Base-by-base conservation (phyloP, 2,888 invertebrate genomes). In the Caenorhabditis japonica region DNA sequence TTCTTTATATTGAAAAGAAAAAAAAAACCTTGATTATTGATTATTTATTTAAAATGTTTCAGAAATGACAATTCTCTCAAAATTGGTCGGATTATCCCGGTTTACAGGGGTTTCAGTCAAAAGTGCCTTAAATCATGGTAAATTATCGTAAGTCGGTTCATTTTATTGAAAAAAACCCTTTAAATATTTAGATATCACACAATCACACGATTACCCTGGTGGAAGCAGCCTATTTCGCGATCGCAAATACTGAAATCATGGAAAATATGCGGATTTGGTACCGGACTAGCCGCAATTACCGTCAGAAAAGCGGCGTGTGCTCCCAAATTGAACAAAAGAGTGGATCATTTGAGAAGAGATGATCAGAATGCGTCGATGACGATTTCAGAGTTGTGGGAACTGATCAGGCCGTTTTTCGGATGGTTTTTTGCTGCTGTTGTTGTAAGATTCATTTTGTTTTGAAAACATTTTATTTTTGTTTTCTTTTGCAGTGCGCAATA, bases 371-470 rank as follows among this genome's bases (percentile, higher is more conserved):
- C 46, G 7, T 25, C 41, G 15, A 66, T 80, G 53, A 55, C 73
- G 15, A 19, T 75, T 5, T 34, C 49, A 21, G 84, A 85, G 33
- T 34, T 85, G 5, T 85, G 81, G 81, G 23, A 43, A 15, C 58
- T 85, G 4, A 71, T 85, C 8, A 71, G 60, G 46, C 83, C 84
- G 8, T 84, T 83, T 47, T 73, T 84, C 36, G 82, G 79, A 36
- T 85, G 82, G 81, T 77, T 85, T 39, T 39, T 85, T 8, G 78
- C 77, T 0, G 85, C 85, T 0, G 75, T 82, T 46, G 64, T 82
- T 51, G 85, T 85, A n/a, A 39, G 75, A 55, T 39, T 13, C n/a
- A 8, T 17, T 5, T 15, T 5, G 4, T 4, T 10, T 8, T 8
- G 4, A 39, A n/a, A 4, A 39, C 39, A 4, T 5, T 8, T 8